phyloP scores from a whole-genome alignment of 2,888 invertebrate genomes.

The Ophion ellenae region DNA sequence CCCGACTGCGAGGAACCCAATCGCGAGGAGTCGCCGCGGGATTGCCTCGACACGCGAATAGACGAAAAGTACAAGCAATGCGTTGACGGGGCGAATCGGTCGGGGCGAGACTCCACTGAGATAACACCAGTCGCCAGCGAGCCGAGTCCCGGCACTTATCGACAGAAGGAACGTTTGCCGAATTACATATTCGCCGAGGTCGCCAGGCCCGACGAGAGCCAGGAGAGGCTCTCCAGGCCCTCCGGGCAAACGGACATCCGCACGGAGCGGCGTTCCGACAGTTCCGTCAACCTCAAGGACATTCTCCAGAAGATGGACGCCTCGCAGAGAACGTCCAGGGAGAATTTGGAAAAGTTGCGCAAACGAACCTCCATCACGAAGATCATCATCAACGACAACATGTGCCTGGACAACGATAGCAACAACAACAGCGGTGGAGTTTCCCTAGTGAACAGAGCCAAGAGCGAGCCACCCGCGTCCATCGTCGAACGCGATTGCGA shows the following conservation, averaged over 20 bases:
- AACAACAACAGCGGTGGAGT: constrained; percentile 65
- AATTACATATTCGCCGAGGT: constrained; percentile 70
- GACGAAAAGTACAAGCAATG: constrained; percentile 82
- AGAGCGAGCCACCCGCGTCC: constrained; percentile 69
- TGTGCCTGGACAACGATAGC: constrained; percentile 65
- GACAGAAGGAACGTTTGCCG: constrained; percentile 65
- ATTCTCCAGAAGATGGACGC: constrained; percentile 78
- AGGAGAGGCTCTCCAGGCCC: not conserved
- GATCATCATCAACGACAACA: constrained; percentile 78
- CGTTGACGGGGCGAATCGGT: constrained; percentile 75
- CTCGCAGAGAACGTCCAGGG: constrained; percentile 75
- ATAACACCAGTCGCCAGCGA: not conserved
- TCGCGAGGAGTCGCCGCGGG: constrained; percentile 46
- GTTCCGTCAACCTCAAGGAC: constrained; percentile 79
- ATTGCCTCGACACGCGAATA: constrained; percentile 75
- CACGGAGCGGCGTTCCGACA: constrained; percentile 67
- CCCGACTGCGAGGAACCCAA: constrained; percentile 59
- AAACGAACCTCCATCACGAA: constrained; percentile 80
- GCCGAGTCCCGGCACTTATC: constrained; percentile 16
- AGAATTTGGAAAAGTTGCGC: constrained; percentile 79
- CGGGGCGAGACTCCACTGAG: not conserved
- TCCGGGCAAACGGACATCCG: constrained; percentile 55
- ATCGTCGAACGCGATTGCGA: constrained; percentile 58
- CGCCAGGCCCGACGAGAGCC: not conserved
- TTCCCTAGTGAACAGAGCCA: constrained; percentile 57